Base-by-base conservation (phyloP, 2,797 vertebrate genomes). In the Danio choprae region DNA sequence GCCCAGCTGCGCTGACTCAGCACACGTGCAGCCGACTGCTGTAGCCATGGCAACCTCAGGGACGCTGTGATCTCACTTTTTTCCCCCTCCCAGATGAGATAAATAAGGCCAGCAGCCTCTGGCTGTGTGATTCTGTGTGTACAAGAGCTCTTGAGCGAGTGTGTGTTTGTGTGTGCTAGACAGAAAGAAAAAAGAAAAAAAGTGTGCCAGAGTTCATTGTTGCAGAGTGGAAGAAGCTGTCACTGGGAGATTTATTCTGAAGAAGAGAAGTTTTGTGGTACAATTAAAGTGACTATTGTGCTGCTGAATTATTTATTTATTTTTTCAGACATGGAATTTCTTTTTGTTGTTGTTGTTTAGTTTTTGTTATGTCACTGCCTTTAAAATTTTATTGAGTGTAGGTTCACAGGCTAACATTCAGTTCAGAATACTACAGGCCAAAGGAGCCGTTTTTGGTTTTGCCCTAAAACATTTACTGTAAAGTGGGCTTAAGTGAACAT, bases 1-100 rank as follows among this genome's bases (percentile, higher is more conserved):
- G 69, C 62, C 67, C 64, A 79, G 65, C 79, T 80, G 76, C 72
- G 90, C 91, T 90, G 88, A 89, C 60, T 93, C 89, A 86, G 91
- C 91, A 86, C 8, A 6, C 87, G 89, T 91, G 87, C 89, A 91
- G 89, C 81, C 81, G 90, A 90, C 90, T 87, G 74, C 77, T 18
- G 92, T 95, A 92, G 88, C 92, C 89, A 92, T 94, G 92, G 92
- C 90, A 92, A 89, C 88, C 67, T 29, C 63, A 51, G 15, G 84
- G 88, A 89, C 83, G 80, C 76, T 50, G 84, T 81, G 56, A 89
- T 89, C 84, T 81, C 73, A 85, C 78, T 50, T 88, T 75, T 85
- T 82, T 44, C 11, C 18, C 43, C 22, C 20, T 18, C 74, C 70
- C 73, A 64, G 86, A 88, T 89, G 89, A 90, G 87, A 91, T 86